Conservation (phyloP, 2,113 vertebrate species). For the Cisticola juncidis region DNA sequence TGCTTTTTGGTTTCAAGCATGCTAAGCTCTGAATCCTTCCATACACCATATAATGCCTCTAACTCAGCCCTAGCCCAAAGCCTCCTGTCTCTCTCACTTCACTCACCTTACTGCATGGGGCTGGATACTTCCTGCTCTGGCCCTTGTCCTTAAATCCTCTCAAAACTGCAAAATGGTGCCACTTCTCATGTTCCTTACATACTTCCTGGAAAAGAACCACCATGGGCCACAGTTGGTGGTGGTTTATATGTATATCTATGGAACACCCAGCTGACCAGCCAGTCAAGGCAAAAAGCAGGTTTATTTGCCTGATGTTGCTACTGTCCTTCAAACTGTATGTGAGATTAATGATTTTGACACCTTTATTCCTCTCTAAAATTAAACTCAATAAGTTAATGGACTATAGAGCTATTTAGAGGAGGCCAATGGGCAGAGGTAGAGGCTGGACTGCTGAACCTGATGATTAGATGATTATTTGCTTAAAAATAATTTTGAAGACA, state of each 20-base stretch:
- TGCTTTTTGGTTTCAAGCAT: background rate
- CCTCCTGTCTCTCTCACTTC: background rate
- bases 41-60: background rate
- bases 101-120: background rate
- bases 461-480: background rate
- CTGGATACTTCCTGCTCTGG: background rate
- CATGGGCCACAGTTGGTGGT: fast-evolving
- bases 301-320: background rate
- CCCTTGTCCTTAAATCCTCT: background rate
- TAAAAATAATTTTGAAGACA: background rate
- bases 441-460: background rate
- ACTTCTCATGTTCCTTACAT: background rate
- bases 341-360: background rate
- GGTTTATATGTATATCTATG: background rate
- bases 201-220: background rate
- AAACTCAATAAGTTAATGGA: background rate
- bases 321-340: background rate
- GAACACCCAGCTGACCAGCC: background rate
- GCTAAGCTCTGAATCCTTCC: background rate
- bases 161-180: background rate
- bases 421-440: background rate
- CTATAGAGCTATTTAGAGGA: background rate
- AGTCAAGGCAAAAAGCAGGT: background rate
- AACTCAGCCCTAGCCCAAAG: background rate
- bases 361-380: background rate